Conservation (phyloP, 2,797 vertebrate genomes). For the Oreochromis grahami region DNA sequence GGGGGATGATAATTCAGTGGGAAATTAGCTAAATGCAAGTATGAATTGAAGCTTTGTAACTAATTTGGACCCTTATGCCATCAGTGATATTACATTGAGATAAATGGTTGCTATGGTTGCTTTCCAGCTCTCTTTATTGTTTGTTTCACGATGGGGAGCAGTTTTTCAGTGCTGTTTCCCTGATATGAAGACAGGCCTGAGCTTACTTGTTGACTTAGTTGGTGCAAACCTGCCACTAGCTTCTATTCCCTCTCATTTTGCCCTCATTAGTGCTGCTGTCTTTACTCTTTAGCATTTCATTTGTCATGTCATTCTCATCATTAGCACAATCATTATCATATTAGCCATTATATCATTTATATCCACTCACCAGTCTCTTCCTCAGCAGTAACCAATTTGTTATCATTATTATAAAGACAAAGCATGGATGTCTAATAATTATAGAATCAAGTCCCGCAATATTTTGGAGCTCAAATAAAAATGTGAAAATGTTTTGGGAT, state of each 20-base stretch:
- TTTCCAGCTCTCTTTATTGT: conserved; percentile 18
- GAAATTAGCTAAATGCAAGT: conserved; percentile 52
- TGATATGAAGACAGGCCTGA: conserved; percentile 14
- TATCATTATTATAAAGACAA: not conserved
- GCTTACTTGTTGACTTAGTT: conserved; percentile 21
- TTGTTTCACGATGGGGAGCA: conserved; percentile 8
- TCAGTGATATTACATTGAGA: conserved; percentile 30
- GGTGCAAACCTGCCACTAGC: not conserved
- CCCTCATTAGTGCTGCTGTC: not conserved
- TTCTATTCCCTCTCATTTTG: conserved; percentile 6
- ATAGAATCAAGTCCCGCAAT: not conserved
- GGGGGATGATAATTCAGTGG: conserved; percentile 41
- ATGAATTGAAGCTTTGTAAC: conserved; percentile 41
- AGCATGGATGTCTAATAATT: not conserved
- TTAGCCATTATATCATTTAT: not conserved
- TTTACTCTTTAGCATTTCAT: not conserved
- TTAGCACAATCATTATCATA: conserved; percentile 25
- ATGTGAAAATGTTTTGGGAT: not conserved
- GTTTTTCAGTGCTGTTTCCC: conserved; percentile 10
- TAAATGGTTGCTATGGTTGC: conserved; percentile 52
- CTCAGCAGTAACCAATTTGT: conserved; percentile 2
- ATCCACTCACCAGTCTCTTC: not conserved
- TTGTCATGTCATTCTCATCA: conserved; percentile 1
- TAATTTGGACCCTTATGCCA: conserved; percentile 41
- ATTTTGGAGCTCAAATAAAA: not conserved